Conservation (phyloP, 2,113 vertebrate genomes). For the Phrynocephalus versicolor region DNA sequence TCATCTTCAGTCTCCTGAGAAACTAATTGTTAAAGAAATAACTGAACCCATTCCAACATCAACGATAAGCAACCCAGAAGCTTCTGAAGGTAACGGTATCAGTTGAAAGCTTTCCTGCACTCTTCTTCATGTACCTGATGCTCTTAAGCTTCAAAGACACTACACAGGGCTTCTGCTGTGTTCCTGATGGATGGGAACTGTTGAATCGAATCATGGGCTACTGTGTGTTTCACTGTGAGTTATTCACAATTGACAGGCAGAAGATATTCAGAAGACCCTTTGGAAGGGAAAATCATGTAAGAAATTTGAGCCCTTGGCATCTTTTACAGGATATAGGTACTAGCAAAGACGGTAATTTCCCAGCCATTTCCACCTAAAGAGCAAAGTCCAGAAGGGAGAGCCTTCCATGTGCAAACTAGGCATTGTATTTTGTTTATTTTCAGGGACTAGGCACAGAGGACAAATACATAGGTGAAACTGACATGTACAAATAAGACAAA, state of each 20-base stretch:
- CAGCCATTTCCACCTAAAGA: not conserved
- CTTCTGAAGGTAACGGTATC: not conserved
- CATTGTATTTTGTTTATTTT: not conserved
- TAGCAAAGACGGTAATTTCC: not conserved
- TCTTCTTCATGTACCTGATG: not conserved
- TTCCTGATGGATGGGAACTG: not conserved
- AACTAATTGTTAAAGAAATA: not conserved
- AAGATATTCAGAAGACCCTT: not conserved
- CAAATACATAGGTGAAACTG: conserved; percentile 7
- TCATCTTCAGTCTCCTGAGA: not conserved
- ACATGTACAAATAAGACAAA: conserved; percentile 5
- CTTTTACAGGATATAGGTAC: not conserved
- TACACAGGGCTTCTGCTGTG: not conserved
- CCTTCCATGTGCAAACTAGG: accelerated
- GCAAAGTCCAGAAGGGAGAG: not conserved
- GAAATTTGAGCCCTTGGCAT: not conserved
- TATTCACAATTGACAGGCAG: not conserved
- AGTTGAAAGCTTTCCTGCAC: not conserved
- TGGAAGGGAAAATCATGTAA: not conserved
- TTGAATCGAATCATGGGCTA: not conserved
- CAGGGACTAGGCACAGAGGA: not conserved
- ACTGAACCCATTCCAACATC: not conserved
- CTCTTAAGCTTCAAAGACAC: not conserved
- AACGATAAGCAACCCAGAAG: not conserved
- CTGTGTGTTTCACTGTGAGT: not conserved